phyloP scores from a whole-genome alignment of 2,888 invertebrate species.

The Calliopum simillimum region DNA sequence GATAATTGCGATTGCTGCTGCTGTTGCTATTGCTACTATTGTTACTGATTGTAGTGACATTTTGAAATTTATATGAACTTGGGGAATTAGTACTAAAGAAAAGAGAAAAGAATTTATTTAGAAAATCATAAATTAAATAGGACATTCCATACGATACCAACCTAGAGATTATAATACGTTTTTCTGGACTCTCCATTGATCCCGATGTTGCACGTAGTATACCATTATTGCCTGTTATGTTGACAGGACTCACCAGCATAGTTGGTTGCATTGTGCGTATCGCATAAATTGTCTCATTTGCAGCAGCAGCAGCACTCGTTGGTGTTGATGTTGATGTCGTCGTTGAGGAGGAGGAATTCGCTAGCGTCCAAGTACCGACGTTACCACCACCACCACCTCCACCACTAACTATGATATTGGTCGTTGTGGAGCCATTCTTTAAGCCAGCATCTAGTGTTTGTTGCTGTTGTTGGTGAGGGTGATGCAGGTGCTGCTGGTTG shows the following conservation, averaged over 20 bases:
- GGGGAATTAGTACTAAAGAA: constrained; percentile 47
- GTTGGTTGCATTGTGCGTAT: constrained; percentile 50
- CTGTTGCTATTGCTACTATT: constrained; percentile 38
- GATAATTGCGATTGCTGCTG: constrained; percentile 47
- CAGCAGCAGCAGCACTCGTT: constrained; percentile 16
- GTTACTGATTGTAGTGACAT: constrained; percentile 51
- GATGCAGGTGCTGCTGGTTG: constrained; percentile 51
- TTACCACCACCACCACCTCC: no score
- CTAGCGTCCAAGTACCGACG: constrained; percentile 22
- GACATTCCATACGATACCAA: background rate
- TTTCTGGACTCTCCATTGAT: constrained; percentile 55
- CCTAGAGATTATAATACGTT: constrained; percentile 56
- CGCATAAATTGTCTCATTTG: constrained; percentile 50
- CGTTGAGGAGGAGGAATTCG: constrained; percentile 27
- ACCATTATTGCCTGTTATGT: constrained; percentile 44
- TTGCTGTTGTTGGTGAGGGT: constrained; percentile 45
- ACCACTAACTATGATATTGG: constrained; percentile 37
- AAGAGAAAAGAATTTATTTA: background rate
- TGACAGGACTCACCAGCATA: constrained; percentile 48
- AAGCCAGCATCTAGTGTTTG: constrained; percentile 44
- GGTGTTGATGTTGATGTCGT: constrained; percentile 37
- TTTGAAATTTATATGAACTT: constrained; percentile 58
- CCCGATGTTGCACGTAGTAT: constrained; percentile 43
- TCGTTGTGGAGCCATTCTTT: constrained; percentile 55
- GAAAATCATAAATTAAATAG: no score